Evolutionary conservation across 1,140 invertebrate species (phyloP), one percentile per base, ranked within the genome.

Genomic region (Ectropis grisescens): DNA sequence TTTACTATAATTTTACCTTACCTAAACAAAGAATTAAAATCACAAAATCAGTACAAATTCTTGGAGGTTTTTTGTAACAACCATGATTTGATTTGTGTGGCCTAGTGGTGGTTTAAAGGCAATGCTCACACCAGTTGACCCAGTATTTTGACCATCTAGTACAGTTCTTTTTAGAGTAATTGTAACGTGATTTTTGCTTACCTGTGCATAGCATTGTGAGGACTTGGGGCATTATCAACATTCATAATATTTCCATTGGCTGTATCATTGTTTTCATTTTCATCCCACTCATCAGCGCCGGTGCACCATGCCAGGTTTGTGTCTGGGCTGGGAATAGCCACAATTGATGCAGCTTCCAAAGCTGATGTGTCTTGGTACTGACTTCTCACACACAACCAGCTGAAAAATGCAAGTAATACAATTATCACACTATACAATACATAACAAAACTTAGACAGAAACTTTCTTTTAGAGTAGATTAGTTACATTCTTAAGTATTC

Each of bases 261-360:
- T 3, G 56, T 41, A 33, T 80, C 72, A 10, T 61, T 64, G 66
- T 80, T 80, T n/a, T 78, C 75, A 70, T 75, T 75, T 49, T 68
- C 69, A 56, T 78, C 72, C 75, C 75, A 80, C 19, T 80, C 66
- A 46, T 80, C 72, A 16, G 75, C 65, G 4, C 67, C 70, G 26
- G 48, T 57, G 31, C 75, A 80, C 75, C 75, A 80, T 10, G 56
- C 60, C 11, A 72, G 34, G 10, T 67, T 67, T 12, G 51, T 57
- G 11, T 68, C 60, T 9, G 47, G 23, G 28, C 33, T 61, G 5
- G 67, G 64, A 26, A 71, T 58, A 4, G 53, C 40, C n/a, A 69
- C 69, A 33, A 54, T 52, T 16, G 58, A 36, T 37, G 34, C 57
- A 11, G 54, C 41, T 35, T 55, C 52, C 10, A 29, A 56, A n/a